Base-by-base conservation (phyloP, 2,888 invertebrate genomes). In the Lepidocyrtinus sp. region DNA sequence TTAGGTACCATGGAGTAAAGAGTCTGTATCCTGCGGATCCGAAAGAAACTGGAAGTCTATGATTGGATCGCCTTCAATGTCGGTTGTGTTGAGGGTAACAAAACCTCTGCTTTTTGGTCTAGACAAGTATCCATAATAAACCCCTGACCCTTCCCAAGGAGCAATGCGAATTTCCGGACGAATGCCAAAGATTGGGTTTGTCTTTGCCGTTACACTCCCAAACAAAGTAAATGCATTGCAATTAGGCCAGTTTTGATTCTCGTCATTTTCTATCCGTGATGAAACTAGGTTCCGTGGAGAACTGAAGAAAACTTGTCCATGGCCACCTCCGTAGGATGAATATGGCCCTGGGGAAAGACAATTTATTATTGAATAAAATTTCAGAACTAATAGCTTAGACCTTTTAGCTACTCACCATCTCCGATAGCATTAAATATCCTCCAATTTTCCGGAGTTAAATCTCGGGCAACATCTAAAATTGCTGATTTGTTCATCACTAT, bases 51-150 rank as follows among this genome's bases (percentile, higher is more conserved):
- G 21, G 19, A 67, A 67, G 21, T 78, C 69, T 9, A 78, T 17
- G 0, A 73, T 0, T 0, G 78, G 77, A 1, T 24, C 26, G 21
- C 24, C 67, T 9, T 61, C n/a, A 2, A 46, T 1, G 24, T 71
- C 21, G 5, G 15, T 71, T 1, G 21, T 2, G 12, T 72, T 72
- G 0, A 77, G n/a, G 3, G 21, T 67, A 25, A 77, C 25, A 9
- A 15, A 26, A 0, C 77, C 77, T 2, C 67, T 1, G 62, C 72
- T 72, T 61, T 50, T 67, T 9, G 77, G 77, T 0, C 77, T 26
- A 3, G 24, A 2, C 12, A 70, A 1, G 36, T 7, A 36, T 7
- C 5, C 5, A 12, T 5, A 7, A 36, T 7, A 7, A 7, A 36
- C 12, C 12, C 5, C 36, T 12, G 36, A 5, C 5, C 36, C 36